A percentile compares a stretch with the other conserved stretches of the same genome.
These are phyloP conservation scores for Podilymbus podiceps DNA, from an alignment of 2,113 vertebrate genomes.

Conservation along the genomic window DNA sequence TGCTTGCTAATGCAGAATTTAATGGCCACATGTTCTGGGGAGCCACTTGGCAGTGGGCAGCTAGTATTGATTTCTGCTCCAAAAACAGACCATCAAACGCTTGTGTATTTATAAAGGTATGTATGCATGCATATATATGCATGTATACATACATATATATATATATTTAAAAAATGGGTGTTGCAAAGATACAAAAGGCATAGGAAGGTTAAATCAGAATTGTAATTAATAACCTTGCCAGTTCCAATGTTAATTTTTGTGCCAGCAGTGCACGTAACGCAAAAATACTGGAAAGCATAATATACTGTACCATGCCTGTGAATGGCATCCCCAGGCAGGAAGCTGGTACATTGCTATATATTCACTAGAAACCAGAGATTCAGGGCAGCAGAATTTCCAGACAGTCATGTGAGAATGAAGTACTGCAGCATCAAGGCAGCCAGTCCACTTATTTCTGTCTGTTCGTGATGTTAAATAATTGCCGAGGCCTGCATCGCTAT, in stretches of 20 bases:
- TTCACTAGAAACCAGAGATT: constrained; percentile 15
- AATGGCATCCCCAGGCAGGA: not conserved
- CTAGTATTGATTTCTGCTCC: constrained; percentile 30
- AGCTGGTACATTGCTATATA: not conserved
- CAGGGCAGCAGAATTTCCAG: constrained; percentile 36
- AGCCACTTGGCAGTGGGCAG: not conserved
- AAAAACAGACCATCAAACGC: constrained; percentile 24
- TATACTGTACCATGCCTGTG: not conserved
- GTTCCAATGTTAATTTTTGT: not conserved
- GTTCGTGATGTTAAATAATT: constrained; percentile 36
- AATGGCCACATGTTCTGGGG: not conserved
- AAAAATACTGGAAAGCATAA: not conserved
- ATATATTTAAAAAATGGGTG: not conserved
- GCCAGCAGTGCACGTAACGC: not conserved
- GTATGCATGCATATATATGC: not conserved
- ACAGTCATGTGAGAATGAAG: not conserved
- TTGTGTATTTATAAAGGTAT: not conserved
- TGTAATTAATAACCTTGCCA: not conserved
- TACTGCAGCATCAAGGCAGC: not conserved
- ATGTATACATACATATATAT: not conserved
- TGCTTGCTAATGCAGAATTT: not conserved
- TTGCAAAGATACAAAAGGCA: not conserved
- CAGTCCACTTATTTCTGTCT: constrained; percentile 9
- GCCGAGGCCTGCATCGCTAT: not conserved
- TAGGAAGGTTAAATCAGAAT: not conserved